Evolutionary conservation across 1,140 invertebrate genomes (phyloP), one percentile per base, ranked within the genome.

Genomic region (Lepidostoma basale): DNA sequence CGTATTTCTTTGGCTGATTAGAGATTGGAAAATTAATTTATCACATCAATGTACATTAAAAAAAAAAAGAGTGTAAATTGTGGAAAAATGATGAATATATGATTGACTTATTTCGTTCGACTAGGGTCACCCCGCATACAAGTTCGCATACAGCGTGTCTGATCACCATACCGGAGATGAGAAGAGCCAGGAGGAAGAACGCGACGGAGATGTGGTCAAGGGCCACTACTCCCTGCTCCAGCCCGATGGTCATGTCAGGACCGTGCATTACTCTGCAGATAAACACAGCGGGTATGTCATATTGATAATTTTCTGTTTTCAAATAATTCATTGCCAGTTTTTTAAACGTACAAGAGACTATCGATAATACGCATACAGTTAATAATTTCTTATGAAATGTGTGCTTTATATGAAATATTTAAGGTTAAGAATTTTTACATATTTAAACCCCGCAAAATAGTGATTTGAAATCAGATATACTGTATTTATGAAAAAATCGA

Each of bases 161-260:
- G 84, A 85, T 68, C 77, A 77, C 23, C 74, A 81, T 67, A 86
- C 79, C 65, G 82, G 86, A 4, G 85, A 87, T 73, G 82, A 78
- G 75, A 86, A 87, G 78, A 83, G 76, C 62, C 85, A 85, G 75
- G 80, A 84, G 67, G 85, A 86, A 74, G 79, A 78, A 52, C 79
- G 85, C n/a, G 81, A 85, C 54, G 85, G 85, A 14, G 84, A 85
- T 74, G 76, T 81, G 12, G 84, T 86, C 12, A 83, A 81, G 71
- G 85, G 85, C 10, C 77, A 78, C 45, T 86, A 85, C 69, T 77
- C 79, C 1, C 75, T 85, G 18, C 78, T 83, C 22, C 81, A 85
- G 68, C 79, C 85, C 6, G 84, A 86, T 60, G 85, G 85, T 8
- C 78, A 77, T 0, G 70, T 80, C 25, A 78, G 85, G 28, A 79